phyloP scores from a whole-genome alignment of 1,140 invertebrate species.

The Trypoxylus dichotomus region DNA sequence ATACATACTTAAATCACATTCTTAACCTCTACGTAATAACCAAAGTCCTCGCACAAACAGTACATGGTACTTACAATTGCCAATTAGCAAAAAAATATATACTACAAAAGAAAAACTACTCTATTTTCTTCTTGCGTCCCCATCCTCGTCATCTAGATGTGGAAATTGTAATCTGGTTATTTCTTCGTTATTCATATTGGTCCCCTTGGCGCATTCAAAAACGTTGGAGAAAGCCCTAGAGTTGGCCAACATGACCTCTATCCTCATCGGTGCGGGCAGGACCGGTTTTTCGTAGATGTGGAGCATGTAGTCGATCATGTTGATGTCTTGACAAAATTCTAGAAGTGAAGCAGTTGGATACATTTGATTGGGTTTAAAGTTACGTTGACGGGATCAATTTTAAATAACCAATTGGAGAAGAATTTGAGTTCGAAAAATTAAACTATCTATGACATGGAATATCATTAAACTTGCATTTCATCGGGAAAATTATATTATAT shows the following conservation, averaged over 20 bases:
- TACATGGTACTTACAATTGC: not conserved
- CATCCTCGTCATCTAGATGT: not conserved
- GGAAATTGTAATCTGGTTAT: not conserved
- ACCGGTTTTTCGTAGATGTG: conserved; percentile 34
- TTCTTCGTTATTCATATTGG: conserved; percentile 33
- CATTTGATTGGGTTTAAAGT: not conserved
- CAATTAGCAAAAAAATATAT: not conserved
- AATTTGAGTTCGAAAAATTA: too few species aligned
- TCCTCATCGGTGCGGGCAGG: conserved; percentile 35
- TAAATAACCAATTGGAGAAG: too few species aligned
- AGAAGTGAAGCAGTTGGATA: conserved; percentile 29
- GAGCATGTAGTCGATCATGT: conserved; percentile 35
- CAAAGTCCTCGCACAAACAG: not conserved
- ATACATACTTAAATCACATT: too few species aligned
- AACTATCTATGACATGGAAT: too few species aligned
- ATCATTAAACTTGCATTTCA: too few species aligned
- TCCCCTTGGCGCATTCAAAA: conserved; percentile 36
- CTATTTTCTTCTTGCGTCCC: not conserved
- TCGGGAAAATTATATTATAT: too few species aligned
- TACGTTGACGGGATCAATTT: not conserved
- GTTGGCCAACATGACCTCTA: conserved; percentile 36
- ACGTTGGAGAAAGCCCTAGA: conserved; percentile 32
- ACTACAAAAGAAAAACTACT: not conserved
- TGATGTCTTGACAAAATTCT: conserved; percentile 35
- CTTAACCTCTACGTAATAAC: too few species aligned